phyloP scores from a whole-genome alignment of 2,797 vertebrate genomes.

The Ctenopoma multispine region DNA sequence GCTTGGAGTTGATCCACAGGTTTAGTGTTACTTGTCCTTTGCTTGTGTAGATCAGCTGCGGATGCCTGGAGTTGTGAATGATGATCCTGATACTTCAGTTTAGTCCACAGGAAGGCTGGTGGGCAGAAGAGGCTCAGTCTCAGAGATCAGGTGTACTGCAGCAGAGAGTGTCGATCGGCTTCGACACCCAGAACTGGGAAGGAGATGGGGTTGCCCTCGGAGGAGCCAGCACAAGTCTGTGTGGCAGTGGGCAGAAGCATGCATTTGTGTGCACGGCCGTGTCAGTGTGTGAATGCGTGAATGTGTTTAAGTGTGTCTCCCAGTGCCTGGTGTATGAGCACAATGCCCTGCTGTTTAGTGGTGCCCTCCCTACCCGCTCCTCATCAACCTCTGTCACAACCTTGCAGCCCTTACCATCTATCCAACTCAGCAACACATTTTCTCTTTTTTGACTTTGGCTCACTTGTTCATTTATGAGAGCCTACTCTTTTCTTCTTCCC shows the following conservation, averaged over 20 bases:
- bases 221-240: slow-evolving; percentile 80
- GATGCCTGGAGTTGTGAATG: slow-evolving; percentile 24
- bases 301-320: slow-evolving; percentile 86
- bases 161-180: slow-evolving; percentile 48
- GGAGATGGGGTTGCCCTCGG: slow-evolving; percentile 77
- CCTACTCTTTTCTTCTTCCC: slow-evolving; percentile 63
- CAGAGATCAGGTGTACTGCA: slow-evolving; percentile 46
- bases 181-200: slow-evolving; percentile 70
- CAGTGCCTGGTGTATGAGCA: slow-evolving; percentile 88
- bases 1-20: slow-evolving; percentile 36
- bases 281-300: slow-evolving; percentile 81
- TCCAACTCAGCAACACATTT: slow-evolving; percentile 73
- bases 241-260: slow-evolving; percentile 84
- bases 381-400: slow-evolving; percentile 73
- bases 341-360: slow-evolving; percentile 84
- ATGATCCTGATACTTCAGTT: slow-evolving; percentile 51
- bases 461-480: slow-evolving; percentile 74
- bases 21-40: slow-evolving; percentile 22
- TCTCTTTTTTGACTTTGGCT: slow-evolving; percentile 74
- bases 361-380: slow-evolving; percentile 76
- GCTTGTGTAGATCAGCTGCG: slow-evolving; percentile 24
- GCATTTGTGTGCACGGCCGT: slow-evolving; percentile 77
- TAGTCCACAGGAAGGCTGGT: slow-evolving; percentile 38
- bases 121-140: slow-evolving; percentile 38
- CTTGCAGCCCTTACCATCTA: slow-evolving; percentile 64